phyloP scores from a whole-genome alignment of 2,888 invertebrate genomes.

The Ferdinandea cuprea region DNA sequence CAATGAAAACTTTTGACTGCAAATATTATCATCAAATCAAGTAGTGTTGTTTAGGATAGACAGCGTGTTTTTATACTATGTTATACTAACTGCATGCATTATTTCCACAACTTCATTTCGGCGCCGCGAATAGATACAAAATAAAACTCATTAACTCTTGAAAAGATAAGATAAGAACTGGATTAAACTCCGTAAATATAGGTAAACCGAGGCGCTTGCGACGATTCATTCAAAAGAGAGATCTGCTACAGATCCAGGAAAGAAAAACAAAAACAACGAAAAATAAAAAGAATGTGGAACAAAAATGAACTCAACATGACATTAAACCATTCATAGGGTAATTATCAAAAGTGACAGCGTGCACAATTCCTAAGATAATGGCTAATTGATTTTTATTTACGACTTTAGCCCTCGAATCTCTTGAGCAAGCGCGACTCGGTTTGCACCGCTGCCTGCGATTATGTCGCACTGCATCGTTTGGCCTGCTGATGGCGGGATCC shows the following conservation, averaged over 20 bases:
- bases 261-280: not conserved
- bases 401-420: conserved; percentile 66
- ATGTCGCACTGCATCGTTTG: conserved; percentile 62
- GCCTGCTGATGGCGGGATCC: conserved; percentile 16
- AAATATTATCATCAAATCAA: no score
- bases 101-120: no score
- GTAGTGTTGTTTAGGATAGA: no score
- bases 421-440: conserved; percentile 51
- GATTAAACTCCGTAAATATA: no score
- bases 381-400: conserved; percentile 77
- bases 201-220: no score
- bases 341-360: conserved; percentile 77
- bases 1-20: no score
- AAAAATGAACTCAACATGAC: conserved; percentile 70
- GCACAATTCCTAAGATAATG: conserved; percentile 77
- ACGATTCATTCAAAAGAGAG: no score
- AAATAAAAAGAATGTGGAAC: conserved; percentile 10
- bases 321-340: conserved; percentile 77
- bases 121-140: no score
- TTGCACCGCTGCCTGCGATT: conserved; percentile 59
- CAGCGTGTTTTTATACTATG: no score
- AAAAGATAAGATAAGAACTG: no score
- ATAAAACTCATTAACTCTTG: no score
- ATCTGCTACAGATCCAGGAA: conserved; percentile 4
- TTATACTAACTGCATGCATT: no score